phyloP scores from a whole-genome alignment of 64 coral and sea anemone species.

The Actinia tenebrosa region DNA sequence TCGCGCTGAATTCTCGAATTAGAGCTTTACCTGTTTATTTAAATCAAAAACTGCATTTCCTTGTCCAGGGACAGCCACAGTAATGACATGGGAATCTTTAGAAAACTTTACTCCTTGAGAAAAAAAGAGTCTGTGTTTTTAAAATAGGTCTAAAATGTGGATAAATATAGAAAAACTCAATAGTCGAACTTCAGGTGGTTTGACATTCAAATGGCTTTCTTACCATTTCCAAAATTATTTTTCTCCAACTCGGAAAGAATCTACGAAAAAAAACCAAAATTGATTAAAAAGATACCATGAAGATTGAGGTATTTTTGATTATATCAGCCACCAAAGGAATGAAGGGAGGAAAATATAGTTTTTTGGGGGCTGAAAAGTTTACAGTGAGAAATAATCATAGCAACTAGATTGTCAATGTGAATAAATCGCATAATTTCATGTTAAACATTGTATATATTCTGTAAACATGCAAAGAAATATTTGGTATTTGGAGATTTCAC shows the following conservation, averaged over 20 bases:
- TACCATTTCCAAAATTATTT: constrained; percentile 83
- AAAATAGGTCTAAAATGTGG: neutral
- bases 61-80: constrained; percentile 70
- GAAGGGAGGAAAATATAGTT: too few relatives aligned
- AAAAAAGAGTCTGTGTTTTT: neutral
- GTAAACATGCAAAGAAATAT: too few relatives aligned
- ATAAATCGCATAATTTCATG: too few relatives aligned
- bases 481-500: too few relatives aligned
- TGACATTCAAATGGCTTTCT: too few relatives aligned
- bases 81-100: constrained; percentile 40
- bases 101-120: constrained; percentile 2
- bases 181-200: neutral
- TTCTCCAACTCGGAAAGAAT: constrained; percentile 63
- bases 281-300: neutral
- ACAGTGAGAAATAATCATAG: neutral
- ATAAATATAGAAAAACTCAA: neutral
- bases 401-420: too few relatives aligned
- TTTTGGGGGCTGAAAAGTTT: neutral
- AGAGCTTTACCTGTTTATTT: constrained; percentile 60
- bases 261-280: constrained; percentile 30
- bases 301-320: too few relatives aligned
- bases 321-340: too few relatives aligned
- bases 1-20: neutral
- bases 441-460: too few relatives aligned
- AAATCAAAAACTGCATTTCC: constrained; percentile 83